Evolutionary conservation across 2,888 invertebrate genomes (phyloP), one percentile per base, ranked within the genome.

Genomic region (Oxystoma pomonae): DNA sequence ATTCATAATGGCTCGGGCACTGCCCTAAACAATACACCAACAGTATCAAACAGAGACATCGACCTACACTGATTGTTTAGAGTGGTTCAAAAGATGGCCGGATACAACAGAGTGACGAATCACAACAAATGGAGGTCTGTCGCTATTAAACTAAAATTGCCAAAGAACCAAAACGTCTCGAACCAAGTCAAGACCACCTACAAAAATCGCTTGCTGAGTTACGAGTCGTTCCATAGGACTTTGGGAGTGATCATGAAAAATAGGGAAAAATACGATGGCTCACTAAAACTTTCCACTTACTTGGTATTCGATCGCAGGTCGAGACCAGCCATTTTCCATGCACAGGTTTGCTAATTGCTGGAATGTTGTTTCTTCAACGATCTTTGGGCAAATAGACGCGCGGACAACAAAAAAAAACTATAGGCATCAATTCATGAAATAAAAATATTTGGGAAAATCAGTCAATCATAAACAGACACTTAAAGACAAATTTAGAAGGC

Each of bases 1-100:
- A 81, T 98, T 96, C 75, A 97, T 98, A 96, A 99, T 75, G 98
- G 98, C 78, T 87, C 97, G 68, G 96, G 96, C 16, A 98, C 98
- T 0, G 98, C 98, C 0, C 89, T 98, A 60, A 98, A 98, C 80
- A 91, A 94, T 78, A 94, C 92, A 61, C 98, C 98, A 0, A 90
- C 91, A 61, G 92, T 98, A 65, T 91, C 91, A 60, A 90, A 87
- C 72, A 88, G 90, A 70, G 98, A 98, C 76, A 90, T 99, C 20
- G 97, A 98, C 80, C 83, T 99, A 17, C 96, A 96, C 79, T 88
- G 92, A 67, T 80, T 94, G 49, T 87, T 87, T 69, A 81, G 87
- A 74, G 89, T 95, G 16, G 97, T 98, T 0, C 90, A 94, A 73
- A 94, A 95, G 77, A 81, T 94, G 55, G 98, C 98, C 19, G 98